Conservation (phyloP, 2,113 vertebrate species). For the Chaetodon trifascialis region DNA sequence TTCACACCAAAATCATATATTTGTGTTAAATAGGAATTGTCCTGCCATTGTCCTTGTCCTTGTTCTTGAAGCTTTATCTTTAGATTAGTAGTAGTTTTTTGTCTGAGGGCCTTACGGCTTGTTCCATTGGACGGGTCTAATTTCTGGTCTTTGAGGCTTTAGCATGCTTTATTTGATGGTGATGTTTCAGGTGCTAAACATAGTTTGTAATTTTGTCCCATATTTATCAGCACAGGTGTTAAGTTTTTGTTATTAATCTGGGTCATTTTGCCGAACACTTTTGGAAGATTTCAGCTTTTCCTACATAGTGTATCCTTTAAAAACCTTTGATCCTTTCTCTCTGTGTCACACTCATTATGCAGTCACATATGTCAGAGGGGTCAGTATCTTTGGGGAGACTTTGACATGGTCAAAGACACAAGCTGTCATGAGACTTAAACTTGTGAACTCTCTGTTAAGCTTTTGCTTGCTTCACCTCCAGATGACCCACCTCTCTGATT, state of each 20-base stretch:
- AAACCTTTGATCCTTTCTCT: conserved; percentile 14
- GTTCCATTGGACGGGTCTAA: neutral
- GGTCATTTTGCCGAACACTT: neutral
- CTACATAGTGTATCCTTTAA: neutral
- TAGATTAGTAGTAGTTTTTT: neutral
- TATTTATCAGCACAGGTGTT: neutral
- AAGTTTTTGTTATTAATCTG: neutral
- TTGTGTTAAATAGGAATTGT: conserved; percentile 8
- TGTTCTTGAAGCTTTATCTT: no score
- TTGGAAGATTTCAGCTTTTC: neutral
- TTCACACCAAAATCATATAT: conserved; percentile 3
- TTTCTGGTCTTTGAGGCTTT: neutral
- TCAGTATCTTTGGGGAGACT: neutral
- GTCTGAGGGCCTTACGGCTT: neutral
- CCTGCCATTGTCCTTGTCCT: neutral
- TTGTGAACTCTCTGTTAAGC: neutral
- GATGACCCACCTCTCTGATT: conserved; percentile 22
- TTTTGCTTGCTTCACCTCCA: conserved; percentile 14
- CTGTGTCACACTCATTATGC: neutral
- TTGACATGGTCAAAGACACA: neutral
- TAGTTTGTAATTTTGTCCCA: neutral
- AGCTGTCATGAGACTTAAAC: conserved; percentile 13
- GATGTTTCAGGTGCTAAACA: neutral
- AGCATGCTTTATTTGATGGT: neutral
- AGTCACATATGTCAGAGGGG: neutral